Evolutionary conservation across 2,113 vertebrate genomes (phyloP).

Genomic region (Psittacara wagleri): DNA sequence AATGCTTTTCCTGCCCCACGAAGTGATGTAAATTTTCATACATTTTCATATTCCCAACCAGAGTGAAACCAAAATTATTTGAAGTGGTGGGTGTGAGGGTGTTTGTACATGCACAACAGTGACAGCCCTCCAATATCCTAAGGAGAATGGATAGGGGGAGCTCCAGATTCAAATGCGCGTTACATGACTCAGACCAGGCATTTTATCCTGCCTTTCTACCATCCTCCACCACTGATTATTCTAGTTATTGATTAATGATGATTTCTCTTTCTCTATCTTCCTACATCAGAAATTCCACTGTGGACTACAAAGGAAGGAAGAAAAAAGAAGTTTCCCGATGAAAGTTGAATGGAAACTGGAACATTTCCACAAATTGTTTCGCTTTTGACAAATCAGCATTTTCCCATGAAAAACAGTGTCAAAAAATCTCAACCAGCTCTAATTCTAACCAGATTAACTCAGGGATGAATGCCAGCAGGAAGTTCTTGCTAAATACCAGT

Average conservation of each 20-base stretch:
- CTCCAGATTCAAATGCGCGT: background rate
- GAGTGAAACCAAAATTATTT: background rate
- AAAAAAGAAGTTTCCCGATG: background rate
- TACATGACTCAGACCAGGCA: background rate
- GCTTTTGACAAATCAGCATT: conserved; percentile 66
- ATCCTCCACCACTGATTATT: background rate
- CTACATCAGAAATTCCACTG: background rate
- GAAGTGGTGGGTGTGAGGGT: background rate
- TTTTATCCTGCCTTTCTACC: background rate
- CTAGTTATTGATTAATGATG: background rate
- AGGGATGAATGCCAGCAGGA: conserved; percentile 58
- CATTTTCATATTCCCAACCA: background rate
- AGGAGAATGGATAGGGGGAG: conserved; percentile 13
- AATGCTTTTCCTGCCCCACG: background rate
- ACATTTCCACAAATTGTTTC: conserved; percentile 68
- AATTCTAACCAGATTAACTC: conserved; percentile 59
- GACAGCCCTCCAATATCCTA: background rate
- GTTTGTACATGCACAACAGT: background rate
- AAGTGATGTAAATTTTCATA: background rate
- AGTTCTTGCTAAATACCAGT: conserved; percentile 49
- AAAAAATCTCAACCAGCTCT: conserved; percentile 36
- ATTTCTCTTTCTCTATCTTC: background rate
- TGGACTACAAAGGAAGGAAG: background rate
- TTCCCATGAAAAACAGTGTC: conserved; percentile 63
- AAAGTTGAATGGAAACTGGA: conserved; percentile 53